Evolutionary conservation across 2,888 invertebrate species (phyloP).

Genomic region (Papilio protenor): DNA sequence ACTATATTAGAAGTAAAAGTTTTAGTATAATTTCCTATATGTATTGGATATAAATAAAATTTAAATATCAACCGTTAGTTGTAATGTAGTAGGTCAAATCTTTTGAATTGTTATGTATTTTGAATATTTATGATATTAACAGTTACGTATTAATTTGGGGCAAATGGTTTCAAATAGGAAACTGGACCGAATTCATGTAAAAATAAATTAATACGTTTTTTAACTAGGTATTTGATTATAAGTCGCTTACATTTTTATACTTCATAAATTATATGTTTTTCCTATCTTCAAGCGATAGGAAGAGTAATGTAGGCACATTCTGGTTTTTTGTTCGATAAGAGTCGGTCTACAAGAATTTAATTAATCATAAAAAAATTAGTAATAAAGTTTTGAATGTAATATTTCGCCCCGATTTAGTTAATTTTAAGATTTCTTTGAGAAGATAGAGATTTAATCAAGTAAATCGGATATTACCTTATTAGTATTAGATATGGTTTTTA

Average conservation of each 20-base stretch:
- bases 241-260: background rate
- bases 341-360: no score
- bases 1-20: slow-evolving; percentile 17
- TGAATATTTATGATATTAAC: slow-evolving; percentile 14
- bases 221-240: background rate
- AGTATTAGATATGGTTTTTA: no score
- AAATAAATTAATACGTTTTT: background rate
- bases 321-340: background rate
- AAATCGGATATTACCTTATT: no score
- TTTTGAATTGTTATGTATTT: slow-evolving; percentile 5
- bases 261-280: background rate
- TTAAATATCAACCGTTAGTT: background rate
- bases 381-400: no score
- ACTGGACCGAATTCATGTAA: background rate
- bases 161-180: background rate
- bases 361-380: background rate
- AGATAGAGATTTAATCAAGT: no score
- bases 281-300: background rate
- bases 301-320: background rate
- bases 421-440: background rate
- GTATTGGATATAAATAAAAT: background rate
- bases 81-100: background rate
- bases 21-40: background rate
- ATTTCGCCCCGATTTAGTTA: background rate
- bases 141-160: slow-evolving; percentile 9